phyloP scores from a whole-genome alignment of 2,113 vertebrate species.

The Sylvia atricapilla region DNA sequence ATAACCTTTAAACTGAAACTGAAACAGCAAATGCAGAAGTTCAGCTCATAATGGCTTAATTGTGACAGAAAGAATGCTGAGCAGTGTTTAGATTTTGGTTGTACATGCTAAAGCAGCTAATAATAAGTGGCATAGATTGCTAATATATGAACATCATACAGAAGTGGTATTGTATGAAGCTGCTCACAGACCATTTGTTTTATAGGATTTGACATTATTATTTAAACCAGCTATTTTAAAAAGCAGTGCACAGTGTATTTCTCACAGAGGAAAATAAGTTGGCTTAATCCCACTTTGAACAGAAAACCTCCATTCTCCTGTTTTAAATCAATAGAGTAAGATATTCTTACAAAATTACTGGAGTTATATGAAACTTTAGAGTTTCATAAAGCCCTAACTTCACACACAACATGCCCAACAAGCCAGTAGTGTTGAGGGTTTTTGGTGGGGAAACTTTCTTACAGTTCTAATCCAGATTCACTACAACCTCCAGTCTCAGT shows the following conservation, averaged over 20 bases:
- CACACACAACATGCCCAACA: not conserved
- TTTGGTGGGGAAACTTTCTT: not conserved
- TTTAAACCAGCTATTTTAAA: not conserved
- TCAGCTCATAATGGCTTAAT: not conserved
- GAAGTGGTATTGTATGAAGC: not conserved
- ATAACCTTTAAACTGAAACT: conserved; percentile 50
- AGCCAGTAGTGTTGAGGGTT: not conserved
- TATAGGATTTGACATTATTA: not conserved
- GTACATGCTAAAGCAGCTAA: not conserved
- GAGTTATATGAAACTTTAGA: not conserved
- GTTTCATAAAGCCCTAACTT: not conserved
- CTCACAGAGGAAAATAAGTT: not conserved
- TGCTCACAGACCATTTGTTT: not conserved
- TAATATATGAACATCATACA: not conserved
- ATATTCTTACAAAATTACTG: not conserved
- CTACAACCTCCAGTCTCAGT: not conserved
- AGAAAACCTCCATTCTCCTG: not conserved
- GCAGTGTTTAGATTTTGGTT: not conserved
- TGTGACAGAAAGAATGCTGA: not conserved
- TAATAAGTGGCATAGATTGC: not conserved
- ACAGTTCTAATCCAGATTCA: not conserved
- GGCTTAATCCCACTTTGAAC: not conserved
- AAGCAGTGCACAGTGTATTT: not conserved
- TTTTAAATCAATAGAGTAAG: not conserved
- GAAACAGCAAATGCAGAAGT: not conserved